Conservation (phyloP, 2,888 invertebrate genomes). For the Nomada ferruginata region DNA sequence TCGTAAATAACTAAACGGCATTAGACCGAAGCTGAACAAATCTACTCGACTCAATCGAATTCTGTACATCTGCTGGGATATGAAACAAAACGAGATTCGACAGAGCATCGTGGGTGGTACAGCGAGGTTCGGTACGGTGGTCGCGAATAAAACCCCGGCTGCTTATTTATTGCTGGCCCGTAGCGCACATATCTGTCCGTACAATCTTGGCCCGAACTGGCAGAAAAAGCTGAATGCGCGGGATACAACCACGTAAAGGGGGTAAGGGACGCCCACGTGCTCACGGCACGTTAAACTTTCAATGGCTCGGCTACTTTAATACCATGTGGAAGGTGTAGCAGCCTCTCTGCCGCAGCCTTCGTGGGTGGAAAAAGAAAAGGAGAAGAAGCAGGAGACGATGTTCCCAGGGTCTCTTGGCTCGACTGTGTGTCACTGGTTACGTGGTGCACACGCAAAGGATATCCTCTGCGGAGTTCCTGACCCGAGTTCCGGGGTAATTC, state of each 20-base stretch:
- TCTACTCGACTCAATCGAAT: neutral
- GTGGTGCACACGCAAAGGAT: slow-evolving; percentile 31
- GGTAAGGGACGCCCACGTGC: slow-evolving; percentile 65
- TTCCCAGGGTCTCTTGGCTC: slow-evolving; percentile 51
- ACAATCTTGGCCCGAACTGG: slow-evolving; percentile 69
- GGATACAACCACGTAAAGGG: slow-evolving; percentile 63
- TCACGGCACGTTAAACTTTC: slow-evolving; percentile 78
- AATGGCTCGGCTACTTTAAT: slow-evolving; percentile 75
- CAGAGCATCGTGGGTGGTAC: neutral
- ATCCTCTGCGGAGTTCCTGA: slow-evolving; percentile 31
- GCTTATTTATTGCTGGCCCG: slow-evolving; percentile 74
- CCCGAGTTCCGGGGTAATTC: slow-evolving; percentile 27
- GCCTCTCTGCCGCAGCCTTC: slow-evolving; percentile 13
- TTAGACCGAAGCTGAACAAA: neutral
- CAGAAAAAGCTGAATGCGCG: slow-evolving; percentile 72
- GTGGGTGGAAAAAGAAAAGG: neutral
- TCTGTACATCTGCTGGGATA: neutral
- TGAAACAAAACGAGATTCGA: slow-evolving; percentile 35
- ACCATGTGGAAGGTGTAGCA: slow-evolving; percentile 63
- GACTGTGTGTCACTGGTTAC: slow-evolving; percentile 42
- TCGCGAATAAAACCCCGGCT: slow-evolving; percentile 44
- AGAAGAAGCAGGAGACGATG: neutral
- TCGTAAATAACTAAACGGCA: no score
- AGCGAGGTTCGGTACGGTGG: slow-evolving; percentile 18
- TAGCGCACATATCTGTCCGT: slow-evolving; percentile 68